Evolutionary conservation across 2,113 vertebrate genomes (phyloP), one percentile per base, ranked within the genome.

Genomic region (Ammospiza caudacuta): DNA sequence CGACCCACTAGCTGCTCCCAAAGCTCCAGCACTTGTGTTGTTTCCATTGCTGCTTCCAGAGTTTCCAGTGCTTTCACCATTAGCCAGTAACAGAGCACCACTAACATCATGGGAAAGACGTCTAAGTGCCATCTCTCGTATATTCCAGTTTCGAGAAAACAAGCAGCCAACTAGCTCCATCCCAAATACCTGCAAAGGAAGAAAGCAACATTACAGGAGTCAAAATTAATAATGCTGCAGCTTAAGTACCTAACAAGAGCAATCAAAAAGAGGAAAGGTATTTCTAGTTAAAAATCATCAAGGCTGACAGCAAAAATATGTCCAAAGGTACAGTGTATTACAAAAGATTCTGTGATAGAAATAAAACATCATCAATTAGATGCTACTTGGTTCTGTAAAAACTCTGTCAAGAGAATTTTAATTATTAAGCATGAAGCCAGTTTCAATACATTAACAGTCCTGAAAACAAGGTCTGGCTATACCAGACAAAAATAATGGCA

Each of bases 81-180:
- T 98, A 52, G 98, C 98, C 96, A 99, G 96, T 41, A 99, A 97
- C 3, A 99, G 94, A 83, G 99, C 98, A 75, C 98, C 98, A 83
- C 98, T 99, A 88, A 99, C 99, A 68, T 99, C 99, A 41, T 99
- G 99, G 58, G 98, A 99, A 90, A 99, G 98, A 91, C 98, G 98
- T 58, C 99, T 94, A 64, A 99, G 98, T 31, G 98, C 99, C 98
- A 99, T 99, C 96, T 99, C 99, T 94, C 99, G 94, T 94, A 99
- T 98, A 97, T 98, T 99, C 99, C 99, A 99, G 98, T 99, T 99
- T 87, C 98, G 98, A 96, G 99, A 99, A 98, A 99, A 99, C 89
- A 99, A 98, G 96, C 98, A 99, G 96, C 98, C 98, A 67, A 99
- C 98, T 85, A 99, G 97, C 92, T 99, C 99, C 97, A 98, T 98